Conservation (phyloP, 2,113 vertebrate species). For the Orycteropus afer region DNA sequence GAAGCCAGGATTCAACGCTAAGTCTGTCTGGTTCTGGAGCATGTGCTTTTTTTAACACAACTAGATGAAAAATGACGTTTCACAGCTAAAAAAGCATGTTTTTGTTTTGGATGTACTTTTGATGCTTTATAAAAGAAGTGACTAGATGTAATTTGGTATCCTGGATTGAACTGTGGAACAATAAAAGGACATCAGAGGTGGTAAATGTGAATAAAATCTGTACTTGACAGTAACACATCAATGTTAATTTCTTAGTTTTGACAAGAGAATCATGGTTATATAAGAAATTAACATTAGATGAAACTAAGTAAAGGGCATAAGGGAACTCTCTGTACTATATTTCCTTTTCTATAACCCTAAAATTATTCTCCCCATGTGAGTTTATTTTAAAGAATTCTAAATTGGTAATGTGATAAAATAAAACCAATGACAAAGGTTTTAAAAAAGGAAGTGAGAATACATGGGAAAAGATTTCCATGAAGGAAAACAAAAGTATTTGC, state of each 20-base stretch:
- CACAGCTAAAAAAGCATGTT: not conserved
- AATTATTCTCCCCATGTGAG: not conserved
- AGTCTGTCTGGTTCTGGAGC: not conserved
- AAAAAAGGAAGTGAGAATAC: not conserved
- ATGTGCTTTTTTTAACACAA: not conserved
- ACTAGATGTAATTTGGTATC: conserved; percentile 20
- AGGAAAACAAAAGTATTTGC: not conserved
- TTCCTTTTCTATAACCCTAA: conserved; percentile 15
- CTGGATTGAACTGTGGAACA: not conserved
- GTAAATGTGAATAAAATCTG: not conserved
- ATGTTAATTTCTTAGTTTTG: not conserved
- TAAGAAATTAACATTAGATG: not conserved
- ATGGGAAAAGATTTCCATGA: not conserved
- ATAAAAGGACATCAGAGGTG: not conserved
- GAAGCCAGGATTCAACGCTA: not conserved
- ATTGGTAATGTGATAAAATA: not conserved
- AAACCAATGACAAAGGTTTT: not conserved
- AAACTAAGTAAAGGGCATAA: not conserved
- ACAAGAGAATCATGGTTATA: not conserved
- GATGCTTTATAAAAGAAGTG: not conserved
- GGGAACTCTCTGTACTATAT: not conserved
- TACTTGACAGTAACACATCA: not conserved
- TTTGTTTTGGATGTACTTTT: not conserved
- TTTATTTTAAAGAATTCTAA: not conserved
- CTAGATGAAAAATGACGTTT: not conserved